Evolutionary conservation across 2,797 vertebrate genomes (phyloP).

Genomic region (Parauchenoglanis ngamensis): DNA sequence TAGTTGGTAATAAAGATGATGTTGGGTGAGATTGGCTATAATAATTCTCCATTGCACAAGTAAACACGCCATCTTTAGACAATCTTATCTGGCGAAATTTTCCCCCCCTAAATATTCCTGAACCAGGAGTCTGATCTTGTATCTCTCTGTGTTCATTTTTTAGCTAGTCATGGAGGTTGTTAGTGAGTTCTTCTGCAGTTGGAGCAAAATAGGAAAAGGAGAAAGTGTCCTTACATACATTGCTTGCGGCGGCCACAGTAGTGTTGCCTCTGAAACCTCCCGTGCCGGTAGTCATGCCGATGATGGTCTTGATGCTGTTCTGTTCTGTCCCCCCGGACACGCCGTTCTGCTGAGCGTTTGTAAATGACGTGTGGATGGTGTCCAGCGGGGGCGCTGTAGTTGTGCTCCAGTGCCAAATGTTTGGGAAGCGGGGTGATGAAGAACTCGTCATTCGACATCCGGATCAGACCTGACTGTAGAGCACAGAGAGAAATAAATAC

Average conservation of each 20-base stretch:
- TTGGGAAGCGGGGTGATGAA: conserved; percentile 89
- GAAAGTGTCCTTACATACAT: conserved; percentile 98
- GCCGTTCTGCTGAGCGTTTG: conserved; percentile 85
- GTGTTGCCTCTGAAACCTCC: conserved; percentile 84
- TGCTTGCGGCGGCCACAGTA: conserved; percentile 98
- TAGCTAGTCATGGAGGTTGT: neutral
- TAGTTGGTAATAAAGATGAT: neutral
- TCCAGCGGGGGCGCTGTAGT: conserved; percentile 83
- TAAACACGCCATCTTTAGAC: neutral
- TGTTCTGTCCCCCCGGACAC: conserved; percentile 67
- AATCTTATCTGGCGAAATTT: neutral
- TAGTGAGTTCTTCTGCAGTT: neutral
- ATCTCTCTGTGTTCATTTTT: neutral
- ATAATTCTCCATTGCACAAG: neutral
- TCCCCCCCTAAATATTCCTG: neutral
- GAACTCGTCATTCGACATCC: conserved; percentile 84
- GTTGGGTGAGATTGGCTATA: neutral
- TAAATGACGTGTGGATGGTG: conserved; percentile 94
- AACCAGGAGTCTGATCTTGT: neutral
- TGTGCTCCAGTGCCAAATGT: conserved; percentile 85
- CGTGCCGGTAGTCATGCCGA: conserved; percentile 65
- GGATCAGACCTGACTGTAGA: conserved; percentile 90
- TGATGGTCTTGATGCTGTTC: conserved; percentile 11
- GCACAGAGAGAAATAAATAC: neutral
- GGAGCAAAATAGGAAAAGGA: conserved; percentile 42